Evolutionary conservation across 2,888 invertebrate genomes (phyloP).

Genomic region (Leucophora obtusa): DNA sequence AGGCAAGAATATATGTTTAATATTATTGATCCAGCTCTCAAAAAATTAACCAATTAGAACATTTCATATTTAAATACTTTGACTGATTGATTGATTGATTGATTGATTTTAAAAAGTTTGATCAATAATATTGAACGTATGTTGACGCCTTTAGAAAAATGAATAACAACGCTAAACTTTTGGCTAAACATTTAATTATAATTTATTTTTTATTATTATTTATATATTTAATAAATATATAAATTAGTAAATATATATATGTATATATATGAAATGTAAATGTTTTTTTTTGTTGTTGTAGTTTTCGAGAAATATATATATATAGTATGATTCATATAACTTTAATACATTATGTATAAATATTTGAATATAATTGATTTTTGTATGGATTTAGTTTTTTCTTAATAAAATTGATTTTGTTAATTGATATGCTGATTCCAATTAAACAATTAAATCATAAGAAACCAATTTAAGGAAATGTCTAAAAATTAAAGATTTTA

Average conservation of each 20-base stretch:
- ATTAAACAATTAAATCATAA: slow-evolving; percentile 71
- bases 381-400: slow-evolving; percentile 53
- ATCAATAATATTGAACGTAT: too few species aligned
- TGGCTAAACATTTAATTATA: slow-evolving; percentile 65
- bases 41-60: too few species aligned
- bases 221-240: neutral
- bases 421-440: slow-evolving; percentile 79
- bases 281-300: neutral
- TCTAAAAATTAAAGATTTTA: slow-evolving; percentile 4
- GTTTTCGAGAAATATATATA: neutral
- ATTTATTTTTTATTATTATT: slow-evolving; percentile 15
- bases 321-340: neutral
- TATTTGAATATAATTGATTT: slow-evolving; percentile 19
- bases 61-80: too few species aligned
- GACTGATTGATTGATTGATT: too few species aligned
- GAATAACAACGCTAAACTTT: slow-evolving; percentile 67
- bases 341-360: neutral
- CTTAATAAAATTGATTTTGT: slow-evolving; percentile 52
- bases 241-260: slow-evolving; percentile 1
- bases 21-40: too few species aligned
- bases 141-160: too few species aligned
- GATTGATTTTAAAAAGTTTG: too few species aligned
- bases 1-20: too few species aligned
- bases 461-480: slow-evolving; percentile 4
- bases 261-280: neutral